Evolutionary conservation across 2,888 invertebrate genomes (phyloP).

Genomic region (Tipula unca): DNA sequence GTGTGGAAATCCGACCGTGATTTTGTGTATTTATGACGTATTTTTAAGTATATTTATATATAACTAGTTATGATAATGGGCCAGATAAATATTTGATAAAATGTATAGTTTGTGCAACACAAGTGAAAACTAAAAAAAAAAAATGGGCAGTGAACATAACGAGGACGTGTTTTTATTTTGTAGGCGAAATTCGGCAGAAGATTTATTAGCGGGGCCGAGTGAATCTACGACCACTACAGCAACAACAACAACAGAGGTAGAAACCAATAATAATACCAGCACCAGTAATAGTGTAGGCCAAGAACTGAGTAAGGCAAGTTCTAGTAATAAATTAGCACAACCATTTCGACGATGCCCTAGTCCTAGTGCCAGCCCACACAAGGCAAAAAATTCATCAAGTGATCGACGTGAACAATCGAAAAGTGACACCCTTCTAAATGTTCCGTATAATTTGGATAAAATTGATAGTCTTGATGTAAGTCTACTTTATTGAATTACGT

Average conservation of each 20-base stretch:
- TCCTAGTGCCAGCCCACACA: conserved; percentile 3
- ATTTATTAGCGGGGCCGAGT: conserved; percentile 54
- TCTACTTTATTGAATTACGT: background rate
- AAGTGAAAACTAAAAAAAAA: background rate
- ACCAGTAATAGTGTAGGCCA: background rate
- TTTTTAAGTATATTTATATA: background rate
- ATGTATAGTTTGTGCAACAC: background rate
- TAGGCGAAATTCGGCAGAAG: conserved; percentile 59
- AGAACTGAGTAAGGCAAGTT: background rate
- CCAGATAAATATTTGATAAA: background rate
- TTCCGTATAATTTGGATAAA: conserved; percentile 25
- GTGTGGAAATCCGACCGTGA: background rate
- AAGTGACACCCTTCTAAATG: conserved; percentile 25
- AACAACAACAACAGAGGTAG: conserved; percentile 50
- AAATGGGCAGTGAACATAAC: background rate
- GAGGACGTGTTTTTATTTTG: conserved; percentile 23
- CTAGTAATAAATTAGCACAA: conserved; percentile 19
- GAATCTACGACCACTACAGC: conserved; percentile 58
- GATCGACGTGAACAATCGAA: conserved; percentile 21
- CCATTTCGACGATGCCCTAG: conserved; percentile 14
- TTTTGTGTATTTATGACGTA: background rate
- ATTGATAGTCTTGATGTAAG: conserved; percentile 28
- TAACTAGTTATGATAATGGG: background rate
- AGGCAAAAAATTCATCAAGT: background rate
- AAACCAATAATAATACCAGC: background rate